Percentiles rank a stretch among this genome's conserved stretches.
phyloP scores from a whole-genome alignment of 2,797 vertebrate species.

The Antrozous pallidus region DNA sequence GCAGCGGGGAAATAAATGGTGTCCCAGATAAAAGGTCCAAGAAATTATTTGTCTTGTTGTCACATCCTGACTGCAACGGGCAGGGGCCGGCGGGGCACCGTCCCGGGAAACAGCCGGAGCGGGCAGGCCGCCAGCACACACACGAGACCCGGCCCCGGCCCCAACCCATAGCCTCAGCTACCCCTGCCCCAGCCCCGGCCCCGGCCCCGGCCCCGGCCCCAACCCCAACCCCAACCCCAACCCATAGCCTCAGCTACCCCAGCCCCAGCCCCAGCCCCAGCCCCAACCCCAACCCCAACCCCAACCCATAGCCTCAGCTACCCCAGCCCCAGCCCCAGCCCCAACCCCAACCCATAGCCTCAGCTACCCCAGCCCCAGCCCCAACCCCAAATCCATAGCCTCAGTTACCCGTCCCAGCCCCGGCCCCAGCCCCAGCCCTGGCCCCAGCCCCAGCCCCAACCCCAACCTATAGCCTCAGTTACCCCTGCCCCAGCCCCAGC shows the following conservation, averaged over 20 bases:
- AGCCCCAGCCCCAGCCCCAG: not conserved
- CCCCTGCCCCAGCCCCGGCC: not conserved
- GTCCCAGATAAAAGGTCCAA: conserved; percentile 82
- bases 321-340: not conserved
- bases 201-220: accelerated
- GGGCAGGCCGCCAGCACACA: not conserved
- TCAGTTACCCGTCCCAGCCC: accelerated
- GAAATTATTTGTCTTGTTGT: conserved; percentile 83
- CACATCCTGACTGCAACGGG: conserved; percentile 76
- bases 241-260: not conserved
- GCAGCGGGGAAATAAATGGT: conserved; percentile 85
- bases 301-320: too few species aligned
- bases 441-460: not conserved
- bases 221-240: too few species aligned
- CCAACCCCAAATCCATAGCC: too few species aligned
- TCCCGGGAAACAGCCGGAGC: not conserved
- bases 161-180: not conserved
- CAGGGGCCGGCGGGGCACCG: conserved; percentile 67
- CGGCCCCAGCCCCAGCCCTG: too few species aligned
- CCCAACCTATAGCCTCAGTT: not conserved
- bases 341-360: not conserved
- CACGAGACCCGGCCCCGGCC: not conserved
- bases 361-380: not conserved
- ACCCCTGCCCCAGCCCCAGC: not conserved
- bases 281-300: not conserved